Evolutionary conservation across 2,797 vertebrate genomes (phyloP), one percentile per base, ranked within the genome.

Genomic region (Cossypha polioptera): DNA sequence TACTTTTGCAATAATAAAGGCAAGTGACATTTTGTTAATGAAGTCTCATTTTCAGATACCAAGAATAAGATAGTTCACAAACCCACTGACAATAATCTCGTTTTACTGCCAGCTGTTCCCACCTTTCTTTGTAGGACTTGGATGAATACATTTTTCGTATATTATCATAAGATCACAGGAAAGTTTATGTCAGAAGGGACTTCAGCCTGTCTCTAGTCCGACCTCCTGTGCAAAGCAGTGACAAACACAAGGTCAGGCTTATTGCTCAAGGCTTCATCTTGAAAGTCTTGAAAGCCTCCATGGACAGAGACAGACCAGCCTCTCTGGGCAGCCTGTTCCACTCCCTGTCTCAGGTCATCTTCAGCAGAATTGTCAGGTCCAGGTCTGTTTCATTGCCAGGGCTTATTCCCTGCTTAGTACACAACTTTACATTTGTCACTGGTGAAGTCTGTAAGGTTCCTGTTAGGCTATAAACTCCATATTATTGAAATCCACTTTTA

Each of bases 11-110:
- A 42, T 78, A 86, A 69, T 88, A 78, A 78, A 93, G 62, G 66
- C 50, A 86, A 86, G 69, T 79, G 80, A 89, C 88, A 86, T 95
- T 95, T 95, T 86, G n/a, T 59, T 92, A 95, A 93, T 55, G 62
- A 92, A 91, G 66, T 43, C 47, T 54, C 82, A 63, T 86, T 80
- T 91, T 74, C 79, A 86, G 54, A 77, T 50, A 65, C 63, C 20
- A 31, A 58, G 58, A 86, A 81, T 68, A 67, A 22, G 62, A 31
- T 40, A 75, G 76, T 43, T 95, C 82, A 71, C 42, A 76, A 91
- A 86, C 28, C 61, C 53, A 71, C 42, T 61, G 78, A 83, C 38
- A 71, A 67, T 67, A 91, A 89, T 71, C 66, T 90, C 36, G 51
- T 94, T 69, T 85, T 86, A 57, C 50, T 43, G 28, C 53, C 72